Evolutionary conservation across 2,797 vertebrate genomes (phyloP), one percentile per base, ranked within the genome.

Genomic region (Botia kubotai): DNA sequence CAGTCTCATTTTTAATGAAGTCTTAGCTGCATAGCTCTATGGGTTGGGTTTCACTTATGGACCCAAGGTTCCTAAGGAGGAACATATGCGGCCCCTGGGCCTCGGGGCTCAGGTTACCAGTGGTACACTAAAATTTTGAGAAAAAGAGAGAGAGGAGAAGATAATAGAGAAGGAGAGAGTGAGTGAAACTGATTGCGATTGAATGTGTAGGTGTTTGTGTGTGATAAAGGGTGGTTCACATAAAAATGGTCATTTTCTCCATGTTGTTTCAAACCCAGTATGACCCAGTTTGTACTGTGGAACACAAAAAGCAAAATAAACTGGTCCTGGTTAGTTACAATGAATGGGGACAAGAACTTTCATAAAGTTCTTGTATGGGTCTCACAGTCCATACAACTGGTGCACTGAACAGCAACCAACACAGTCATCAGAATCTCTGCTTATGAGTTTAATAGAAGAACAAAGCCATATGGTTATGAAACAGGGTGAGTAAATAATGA

Each of bases 21-120:
- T 89, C 91, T 82, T 90, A n/a, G n/a, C n/a, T n/a, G 82, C 88
- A 90, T 84, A 89, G 52, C 78, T 14, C 60, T 21, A 86, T 85
- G 89, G 82, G 55, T 92, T 91, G 87, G 77, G 79, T 93, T 94
- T 90, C 90, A 90, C 90, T 91, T 87, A 87, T 88, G 90, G 84
- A 86, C 82, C 83, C 90, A 85, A 90, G 86, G 48, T 70, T 86
- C 87, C 90, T 93, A 94, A 94, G 89, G 89, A 94, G 81, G 86
- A 93, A 89, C 93, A 93, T 93, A 91, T 94, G 93, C 89, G 86
- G 79, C 88, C 91, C 89, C 84, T 87, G 87, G 85, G 84, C 86
- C 86, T 82, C 74, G 19, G 19, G 68, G 52, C 55, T 79, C 66
- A 46, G 65, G 65, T 78, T 67, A 72, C 67, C 33, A 58, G 52